A percentile compares a stretch with the other conserved stretches of the same genome.
These are phyloP conservation scores for Orycteropus afer DNA, from an alignment of 2,113 vertebrate genomes.

Conservation along the genomic window DNA sequence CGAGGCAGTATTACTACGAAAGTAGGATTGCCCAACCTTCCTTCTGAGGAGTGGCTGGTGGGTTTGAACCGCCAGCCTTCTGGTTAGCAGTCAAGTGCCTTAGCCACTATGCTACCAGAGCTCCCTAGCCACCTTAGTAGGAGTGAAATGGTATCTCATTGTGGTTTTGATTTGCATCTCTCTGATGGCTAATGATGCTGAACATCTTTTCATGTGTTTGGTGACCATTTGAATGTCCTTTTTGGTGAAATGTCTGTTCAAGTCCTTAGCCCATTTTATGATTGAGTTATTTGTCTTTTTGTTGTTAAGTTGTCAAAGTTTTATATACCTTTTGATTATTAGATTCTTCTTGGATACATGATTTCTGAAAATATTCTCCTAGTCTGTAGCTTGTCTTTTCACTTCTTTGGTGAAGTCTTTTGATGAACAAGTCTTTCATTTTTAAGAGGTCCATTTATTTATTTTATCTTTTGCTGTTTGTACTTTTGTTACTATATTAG, in stretches of 20 bases:
- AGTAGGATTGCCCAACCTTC: no score
- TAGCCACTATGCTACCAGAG: no score
- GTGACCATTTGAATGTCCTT: background rate
- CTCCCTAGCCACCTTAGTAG: background rate
- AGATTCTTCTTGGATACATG: background rate
- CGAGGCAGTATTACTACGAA: no score
- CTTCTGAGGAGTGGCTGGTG: no score
- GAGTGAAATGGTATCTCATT: background rate
- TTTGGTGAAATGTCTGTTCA: background rate
- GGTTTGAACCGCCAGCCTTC: no score
- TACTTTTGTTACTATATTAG: background rate
- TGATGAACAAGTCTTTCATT: background rate
- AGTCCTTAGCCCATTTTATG: background rate
- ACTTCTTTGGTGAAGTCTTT: background rate
- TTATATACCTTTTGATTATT: background rate
- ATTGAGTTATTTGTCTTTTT: background rate
- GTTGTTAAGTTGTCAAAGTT: background rate
- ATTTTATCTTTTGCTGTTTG: background rate
- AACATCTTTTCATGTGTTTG: background rate
- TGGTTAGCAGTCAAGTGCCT: no score
- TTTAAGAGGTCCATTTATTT: background rate
- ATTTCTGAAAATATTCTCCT: background rate
- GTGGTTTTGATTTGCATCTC: background rate
- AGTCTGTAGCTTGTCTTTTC: background rate
- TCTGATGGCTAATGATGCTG: background rate